Evolutionary conservation across 2,888 invertebrate species (phyloP), one percentile per base, ranked within the genome.

Genomic region (Ophion obscuratus): DNA sequence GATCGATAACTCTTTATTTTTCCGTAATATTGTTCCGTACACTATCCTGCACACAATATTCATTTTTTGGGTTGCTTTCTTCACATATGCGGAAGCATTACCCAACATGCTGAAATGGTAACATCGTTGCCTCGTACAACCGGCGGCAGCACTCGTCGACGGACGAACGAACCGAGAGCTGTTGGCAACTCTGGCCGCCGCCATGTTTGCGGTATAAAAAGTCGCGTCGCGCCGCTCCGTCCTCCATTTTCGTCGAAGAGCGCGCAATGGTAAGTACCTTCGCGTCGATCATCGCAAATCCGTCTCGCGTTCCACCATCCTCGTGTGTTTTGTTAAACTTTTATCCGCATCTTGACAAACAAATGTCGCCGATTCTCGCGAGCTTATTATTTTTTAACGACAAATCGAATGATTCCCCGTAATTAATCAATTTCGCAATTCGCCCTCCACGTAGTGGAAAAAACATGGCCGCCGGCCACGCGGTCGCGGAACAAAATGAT

Each of bases 401-500:
- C 24, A n/a, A 36, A 40, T 59, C 68, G n/a, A 71, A 20, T 68
- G 17, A 24, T 59, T 17, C n/a, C 1, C 6, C 64, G 57, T 44
- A 61, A 81, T 47, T 76, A 10, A 17, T 10, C 44, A 27, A 75
- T 20, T 11, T 66, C 20, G 27, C 20, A n/a, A 57, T 36, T 57
- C 20, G 47, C 73, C 36, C 11, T 17, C 27, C 20, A 5, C 17
- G 40, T 40, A 31, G 44, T 68, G 67, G 27, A 59, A 53, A 53
- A 70, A 77, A 75, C 68, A 86, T 83, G 84, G 78, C 74, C 36
- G 77, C 2, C 57, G 24, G 76, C 78, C 74, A 81, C 66, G 83
- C 57, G 74, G 78, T 44, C 76, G 6, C 61, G 20, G 36, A 5
- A 5, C 44, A 40, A 77, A 81, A 92, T 96, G 96, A 96, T 96